phyloP scores from a whole-genome alignment of 2,113 vertebrate genomes.

The Pyxicephalus adspersus region DNA sequence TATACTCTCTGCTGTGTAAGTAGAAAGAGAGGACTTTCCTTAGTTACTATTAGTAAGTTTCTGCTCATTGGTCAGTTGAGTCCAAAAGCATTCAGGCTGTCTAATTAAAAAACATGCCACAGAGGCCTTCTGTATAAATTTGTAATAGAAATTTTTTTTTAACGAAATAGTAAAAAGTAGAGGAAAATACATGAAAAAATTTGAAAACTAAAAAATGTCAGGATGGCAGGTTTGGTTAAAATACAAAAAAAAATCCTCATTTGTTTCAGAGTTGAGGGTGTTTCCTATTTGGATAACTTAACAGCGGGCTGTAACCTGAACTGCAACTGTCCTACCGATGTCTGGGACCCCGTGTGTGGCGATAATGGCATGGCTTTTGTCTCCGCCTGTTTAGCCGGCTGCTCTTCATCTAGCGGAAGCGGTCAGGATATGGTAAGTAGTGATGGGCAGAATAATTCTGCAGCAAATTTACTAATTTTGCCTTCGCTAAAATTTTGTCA shows the following conservation, averaged over 20 bases:
- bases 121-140: no score
- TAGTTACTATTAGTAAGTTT: no score
- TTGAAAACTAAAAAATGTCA: no score
- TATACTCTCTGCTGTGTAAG: no score
- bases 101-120: not conserved
- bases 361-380: conserved; percentile 81
- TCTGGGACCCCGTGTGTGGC: conserved; percentile 92
- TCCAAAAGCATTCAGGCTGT: not conserved
- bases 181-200: no score
- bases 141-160: no score
- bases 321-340: conserved; percentile 76
- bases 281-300: conserved; percentile 64
- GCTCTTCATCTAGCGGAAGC: conserved; percentile 73
- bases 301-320: conserved; percentile 73
- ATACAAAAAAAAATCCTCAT: not conserved
- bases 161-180: no score
- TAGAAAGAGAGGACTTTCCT: no score
- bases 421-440: conserved; percentile 78
- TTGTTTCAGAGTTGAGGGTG: conserved; percentile 66
- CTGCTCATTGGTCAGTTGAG: no score
- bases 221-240: not conserved
- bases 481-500: no score
- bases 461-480: no score
- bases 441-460: not conserved
- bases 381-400: conserved; percentile 91